Evolutionary conservation across 2,113 vertebrate species (phyloP).

Genomic region (Sclerurus mexicanus): DNA sequence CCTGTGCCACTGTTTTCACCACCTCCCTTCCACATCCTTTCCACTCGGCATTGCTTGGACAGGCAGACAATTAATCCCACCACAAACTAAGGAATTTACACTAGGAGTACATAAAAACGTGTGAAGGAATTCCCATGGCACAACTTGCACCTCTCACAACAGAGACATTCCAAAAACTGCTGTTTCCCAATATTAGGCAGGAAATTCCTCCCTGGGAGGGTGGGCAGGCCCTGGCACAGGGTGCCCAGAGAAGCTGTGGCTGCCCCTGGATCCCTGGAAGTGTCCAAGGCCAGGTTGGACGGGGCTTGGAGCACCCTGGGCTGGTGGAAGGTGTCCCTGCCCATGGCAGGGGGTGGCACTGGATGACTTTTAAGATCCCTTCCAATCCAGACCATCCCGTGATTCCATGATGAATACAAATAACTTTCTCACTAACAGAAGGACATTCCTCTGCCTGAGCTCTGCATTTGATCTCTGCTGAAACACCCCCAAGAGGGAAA

Average conservation of each 20-base stretch:
- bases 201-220: fast-evolving
- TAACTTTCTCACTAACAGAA: not conserved
- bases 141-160: not conserved
- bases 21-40: not conserved
- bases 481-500: not conserved
- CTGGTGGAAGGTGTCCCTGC: not conserved
- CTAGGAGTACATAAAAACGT: not conserved
- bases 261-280: not conserved
- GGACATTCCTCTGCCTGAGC: not conserved
- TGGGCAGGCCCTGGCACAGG: fast-evolving
- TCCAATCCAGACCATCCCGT: not conserved
- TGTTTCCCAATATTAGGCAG: not conserved
- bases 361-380: fast-evolving
- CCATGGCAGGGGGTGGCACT: not conserved
- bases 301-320: not conserved
- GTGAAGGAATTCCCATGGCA: not conserved
- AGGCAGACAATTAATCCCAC: not conserved
- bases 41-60: not conserved
- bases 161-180: not conserved
- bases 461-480: not conserved
- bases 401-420: not conserved
- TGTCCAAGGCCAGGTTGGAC: not conserved
- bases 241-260: not conserved
- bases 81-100: conserved; percentile 7
- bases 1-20: fast-evolving